Evolutionary conservation across 1,140 invertebrate species (phyloP).

Genomic region (Leptinotarsa texana): DNA sequence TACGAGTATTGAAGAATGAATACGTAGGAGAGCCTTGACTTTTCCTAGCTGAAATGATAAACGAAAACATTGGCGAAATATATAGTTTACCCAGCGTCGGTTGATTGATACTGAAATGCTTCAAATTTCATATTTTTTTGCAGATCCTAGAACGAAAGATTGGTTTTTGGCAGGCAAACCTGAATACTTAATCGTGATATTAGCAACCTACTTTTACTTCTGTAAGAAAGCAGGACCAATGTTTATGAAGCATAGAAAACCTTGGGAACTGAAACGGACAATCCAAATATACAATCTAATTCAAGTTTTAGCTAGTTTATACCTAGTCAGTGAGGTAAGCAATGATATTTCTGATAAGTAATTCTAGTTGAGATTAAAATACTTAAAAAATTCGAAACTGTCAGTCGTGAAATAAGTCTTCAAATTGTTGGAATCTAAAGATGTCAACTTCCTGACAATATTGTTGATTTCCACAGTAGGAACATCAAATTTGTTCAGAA

Average conservation of each 20-base stretch:
- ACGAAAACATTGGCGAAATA: too few relatives aligned
- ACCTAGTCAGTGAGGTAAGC: conserved; percentile 71
- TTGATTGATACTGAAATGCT: too few relatives aligned
- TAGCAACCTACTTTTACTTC: conserved; percentile 79
- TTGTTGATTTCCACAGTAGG: too few relatives aligned
- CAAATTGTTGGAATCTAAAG: too few relatives aligned
- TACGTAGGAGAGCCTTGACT: too few relatives aligned
- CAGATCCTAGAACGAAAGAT: conserved; percentile 81
- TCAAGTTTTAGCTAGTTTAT: conserved; percentile 74
- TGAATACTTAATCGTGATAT: conserved; percentile 73
- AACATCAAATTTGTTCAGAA: too few relatives aligned
- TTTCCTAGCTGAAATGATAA: too few relatives aligned
- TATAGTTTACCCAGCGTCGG: too few relatives aligned
- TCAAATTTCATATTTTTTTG: conserved; percentile 44
- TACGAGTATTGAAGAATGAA: too few relatives aligned
- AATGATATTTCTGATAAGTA: not conserved
- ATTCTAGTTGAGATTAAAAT: not conserved
- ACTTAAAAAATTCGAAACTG: not conserved
- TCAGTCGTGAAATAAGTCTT: not conserved
- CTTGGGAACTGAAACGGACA: conserved; percentile 75
- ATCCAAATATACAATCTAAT: conserved; percentile 82
- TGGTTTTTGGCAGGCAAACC: conserved; percentile 85
- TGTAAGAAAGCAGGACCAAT: conserved; percentile 72
- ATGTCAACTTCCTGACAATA: too few relatives aligned
- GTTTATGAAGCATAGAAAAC: conserved; percentile 84